Evolutionary conservation across 2,888 invertebrate species (phyloP).

Genomic region (Elaeidobius kamerunicus): DNA sequence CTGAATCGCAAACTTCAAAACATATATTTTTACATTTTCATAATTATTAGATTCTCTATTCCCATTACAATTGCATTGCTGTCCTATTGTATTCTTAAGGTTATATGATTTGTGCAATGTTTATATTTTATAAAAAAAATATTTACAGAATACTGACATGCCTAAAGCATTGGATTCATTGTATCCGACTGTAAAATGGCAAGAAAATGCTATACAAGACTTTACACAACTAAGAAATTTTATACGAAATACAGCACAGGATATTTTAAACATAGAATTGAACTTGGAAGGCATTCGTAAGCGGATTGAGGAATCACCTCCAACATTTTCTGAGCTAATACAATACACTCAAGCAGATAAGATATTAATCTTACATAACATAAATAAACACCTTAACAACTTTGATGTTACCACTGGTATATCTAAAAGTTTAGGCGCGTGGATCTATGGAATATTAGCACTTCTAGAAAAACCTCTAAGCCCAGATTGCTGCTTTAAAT

Average conservation of each 20-base stretch:
- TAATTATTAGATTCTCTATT: too few species aligned
- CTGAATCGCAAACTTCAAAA: too few species aligned
- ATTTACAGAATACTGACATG: conserved; percentile 30
- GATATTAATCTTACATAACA: conserved; percentile 39
- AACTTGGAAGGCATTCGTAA: conserved; percentile 29
- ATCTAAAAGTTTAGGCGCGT: conserved; percentile 53
- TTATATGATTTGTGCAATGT: too few species aligned
- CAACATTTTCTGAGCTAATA: conserved; percentile 38
- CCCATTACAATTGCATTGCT: too few species aligned
- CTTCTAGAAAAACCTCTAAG: conserved; percentile 59
- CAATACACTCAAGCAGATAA: conserved; percentile 38
- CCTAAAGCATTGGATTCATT: conserved; percentile 49
- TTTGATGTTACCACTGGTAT: conserved; percentile 44
- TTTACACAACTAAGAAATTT: conserved; percentile 59
- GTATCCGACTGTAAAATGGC: conserved; percentile 60
- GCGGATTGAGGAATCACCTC: conserved; percentile 32
- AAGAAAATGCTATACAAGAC: conserved; percentile 63
- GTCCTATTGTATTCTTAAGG: too few species aligned
- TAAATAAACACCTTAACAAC: conserved; percentile 35
- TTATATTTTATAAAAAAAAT: too few species aligned
- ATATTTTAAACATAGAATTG: conserved; percentile 25
- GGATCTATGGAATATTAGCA: conserved; percentile 62
- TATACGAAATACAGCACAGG: conserved; percentile 31
- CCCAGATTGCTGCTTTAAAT: conserved; percentile 57
- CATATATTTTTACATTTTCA: too few species aligned